phyloP scores from a whole-genome alignment of 1,140 invertebrate genomes.

The Psilanteris sp. region DNA sequence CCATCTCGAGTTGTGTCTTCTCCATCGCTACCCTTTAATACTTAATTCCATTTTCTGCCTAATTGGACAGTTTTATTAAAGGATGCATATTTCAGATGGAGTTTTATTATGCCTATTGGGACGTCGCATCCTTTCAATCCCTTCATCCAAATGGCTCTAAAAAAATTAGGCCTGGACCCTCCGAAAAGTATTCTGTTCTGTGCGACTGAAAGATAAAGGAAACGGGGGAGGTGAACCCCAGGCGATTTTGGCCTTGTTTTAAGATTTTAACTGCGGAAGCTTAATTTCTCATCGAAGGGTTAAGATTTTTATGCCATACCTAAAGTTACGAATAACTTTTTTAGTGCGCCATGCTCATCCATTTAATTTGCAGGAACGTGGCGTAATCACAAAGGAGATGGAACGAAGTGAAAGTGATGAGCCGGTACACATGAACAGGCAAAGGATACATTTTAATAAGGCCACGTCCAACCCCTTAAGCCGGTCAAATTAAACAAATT shows the following conservation, averaged over 20 bases:
- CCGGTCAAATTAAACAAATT: slow-evolving; percentile 57
- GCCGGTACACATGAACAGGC: slow-evolving; percentile 36
- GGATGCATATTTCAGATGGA: slow-evolving; percentile 80
- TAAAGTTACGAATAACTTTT: slow-evolving; percentile 38
- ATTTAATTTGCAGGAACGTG: slow-evolving; percentile 35
- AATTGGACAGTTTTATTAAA: slow-evolving; percentile 81
- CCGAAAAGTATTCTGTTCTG: slow-evolving; percentile 73
- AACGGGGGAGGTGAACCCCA: slow-evolving; percentile 44
- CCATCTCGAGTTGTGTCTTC: slow-evolving; percentile 31
- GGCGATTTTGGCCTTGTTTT: slow-evolving; percentile 64
- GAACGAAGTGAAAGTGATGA: slow-evolving; percentile 46
- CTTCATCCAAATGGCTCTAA: slow-evolving; percentile 38
- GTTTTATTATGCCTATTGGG: slow-evolving; percentile 78
- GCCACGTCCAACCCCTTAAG: slow-evolving; percentile 44
- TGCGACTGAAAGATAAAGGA: slow-evolving; percentile 28
- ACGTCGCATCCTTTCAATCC: slow-evolving; percentile 35
- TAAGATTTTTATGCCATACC: slow-evolving; percentile 36
- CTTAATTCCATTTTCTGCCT: slow-evolving; percentile 78
- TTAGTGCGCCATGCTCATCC: slow-evolving; percentile 12
- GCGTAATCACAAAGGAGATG: slow-evolving; percentile 16
- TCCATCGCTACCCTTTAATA: slow-evolving; percentile 64
- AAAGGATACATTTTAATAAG: slow-evolving; percentile 65
- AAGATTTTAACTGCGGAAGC: slow-evolving; percentile 76
- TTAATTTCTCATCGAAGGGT: slow-evolving; percentile 70
- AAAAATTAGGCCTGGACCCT: slow-evolving; percentile 78